A percentile compares a stretch with the other conserved stretches of the same genome.
Conservation (phyloP, 64 coral and sea anemone genomes). For the Pachyseris speciosa region DNA sequence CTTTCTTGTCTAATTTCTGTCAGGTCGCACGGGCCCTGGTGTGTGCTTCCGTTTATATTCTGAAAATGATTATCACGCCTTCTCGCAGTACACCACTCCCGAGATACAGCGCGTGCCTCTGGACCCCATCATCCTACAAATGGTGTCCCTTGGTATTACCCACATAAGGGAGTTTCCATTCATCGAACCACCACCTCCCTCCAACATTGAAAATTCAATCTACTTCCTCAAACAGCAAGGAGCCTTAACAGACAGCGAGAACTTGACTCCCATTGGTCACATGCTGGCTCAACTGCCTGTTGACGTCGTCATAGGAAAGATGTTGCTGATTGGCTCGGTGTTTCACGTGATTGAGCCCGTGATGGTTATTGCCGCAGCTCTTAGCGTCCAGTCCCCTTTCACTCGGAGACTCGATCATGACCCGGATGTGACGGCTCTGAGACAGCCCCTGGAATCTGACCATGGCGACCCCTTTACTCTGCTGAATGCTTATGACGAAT, state of each 20-base stretch:
- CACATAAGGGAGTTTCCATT: slow-evolving; percentile 87
- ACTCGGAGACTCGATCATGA: slow-evolving; percentile 90
- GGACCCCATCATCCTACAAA: slow-evolving; percentile 94
- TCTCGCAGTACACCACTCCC: slow-evolving; percentile 97
- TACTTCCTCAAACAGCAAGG: slow-evolving; percentile 94
- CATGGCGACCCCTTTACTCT: slow-evolving; percentile 98
- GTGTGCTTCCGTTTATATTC: slow-evolving; percentile 96
- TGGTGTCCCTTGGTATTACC: slow-evolving; percentile 90
- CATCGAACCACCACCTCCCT: slow-evolving; percentile 91
- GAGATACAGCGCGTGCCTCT: slow-evolving; percentile 93
- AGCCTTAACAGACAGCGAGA: slow-evolving; percentile 58
- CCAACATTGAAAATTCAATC: slow-evolving; percentile 93
- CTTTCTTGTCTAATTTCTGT: background rate
- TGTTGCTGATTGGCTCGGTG: slow-evolving; percentile 96
- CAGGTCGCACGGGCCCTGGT: slow-evolving; percentile 96
- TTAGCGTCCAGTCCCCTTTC: slow-evolving; percentile 99
- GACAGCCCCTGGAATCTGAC: slow-evolving; percentile 89
- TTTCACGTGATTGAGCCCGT: slow-evolving; percentile 97
- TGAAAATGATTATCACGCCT: slow-evolving; percentile 93
- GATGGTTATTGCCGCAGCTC: slow-evolving; percentile 89
- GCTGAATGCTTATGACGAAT: slow-evolving; percentile 96
- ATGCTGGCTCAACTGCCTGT: slow-evolving; percentile 90
- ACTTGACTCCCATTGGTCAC: slow-evolving; percentile 70
- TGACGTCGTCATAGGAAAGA: slow-evolving; percentile 98
- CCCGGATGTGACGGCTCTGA: slow-evolving; percentile 85